A percentile compares a stretch with the other conserved stretches of the same genome.
phyloP scores from a whole-genome alignment of 2,888 invertebrate genomes.

The Drosophila koepferae region DNA sequence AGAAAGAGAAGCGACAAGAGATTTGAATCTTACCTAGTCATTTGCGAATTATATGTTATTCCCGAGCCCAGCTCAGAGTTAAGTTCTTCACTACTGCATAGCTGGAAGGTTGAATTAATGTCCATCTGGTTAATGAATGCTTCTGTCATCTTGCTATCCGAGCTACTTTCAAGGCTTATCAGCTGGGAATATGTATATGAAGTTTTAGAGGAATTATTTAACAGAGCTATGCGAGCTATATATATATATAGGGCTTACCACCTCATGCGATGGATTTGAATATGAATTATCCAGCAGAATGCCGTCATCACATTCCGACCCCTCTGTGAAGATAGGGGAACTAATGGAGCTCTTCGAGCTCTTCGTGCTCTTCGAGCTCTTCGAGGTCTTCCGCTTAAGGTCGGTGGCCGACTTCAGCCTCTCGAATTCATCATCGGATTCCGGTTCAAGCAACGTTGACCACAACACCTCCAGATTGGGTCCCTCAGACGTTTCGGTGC shows the following conservation, averaged over 20 bases:
- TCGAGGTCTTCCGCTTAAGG: accelerated
- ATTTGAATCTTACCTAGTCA: conserved; percentile 2
- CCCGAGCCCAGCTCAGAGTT: not conserved
- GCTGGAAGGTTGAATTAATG: not conserved
- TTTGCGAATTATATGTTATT: not conserved
- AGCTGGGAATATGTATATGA: not conserved
- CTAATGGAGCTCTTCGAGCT: not conserved
- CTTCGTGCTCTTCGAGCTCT: no score
- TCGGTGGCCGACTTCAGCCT: not conserved
- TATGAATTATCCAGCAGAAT: not conserved
- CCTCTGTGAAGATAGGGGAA: not conserved
- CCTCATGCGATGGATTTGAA: not conserved
- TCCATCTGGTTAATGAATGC: not conserved
- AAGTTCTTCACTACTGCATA: not conserved
- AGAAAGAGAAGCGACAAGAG: not conserved
- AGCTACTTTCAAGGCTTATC: not conserved
- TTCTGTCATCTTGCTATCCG: not conserved
- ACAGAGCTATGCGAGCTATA: not conserved
- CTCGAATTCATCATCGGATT: not conserved
- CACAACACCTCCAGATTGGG: not conserved
- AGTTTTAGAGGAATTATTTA: not conserved
- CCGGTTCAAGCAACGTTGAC: not conserved
- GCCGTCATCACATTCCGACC: not conserved
- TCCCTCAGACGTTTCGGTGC: not conserved
- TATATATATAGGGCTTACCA: not conserved